Percentiles rank a stretch among this genome's conserved stretches.
Conservation (phyloP, 1,140 invertebrate genomes). For the Penaeus vannamei region DNA sequence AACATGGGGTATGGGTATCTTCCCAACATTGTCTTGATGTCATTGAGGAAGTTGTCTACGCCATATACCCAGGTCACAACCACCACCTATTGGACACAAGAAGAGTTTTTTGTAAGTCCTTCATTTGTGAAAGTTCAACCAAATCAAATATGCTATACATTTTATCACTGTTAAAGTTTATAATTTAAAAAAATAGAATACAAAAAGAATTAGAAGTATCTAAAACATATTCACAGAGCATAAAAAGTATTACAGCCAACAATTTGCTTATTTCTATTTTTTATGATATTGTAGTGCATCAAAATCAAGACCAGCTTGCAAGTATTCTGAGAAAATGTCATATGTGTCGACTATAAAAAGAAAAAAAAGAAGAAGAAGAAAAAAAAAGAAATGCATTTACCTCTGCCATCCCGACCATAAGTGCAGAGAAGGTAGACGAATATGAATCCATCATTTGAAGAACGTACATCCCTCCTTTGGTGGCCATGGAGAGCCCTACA, state of each 20-base stretch:
- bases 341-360: neutral
- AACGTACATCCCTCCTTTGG: conserved; percentile 68
- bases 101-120: neutral
- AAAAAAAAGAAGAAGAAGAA: neutral
- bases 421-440: conserved; percentile 88
- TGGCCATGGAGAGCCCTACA: conserved; percentile 67
- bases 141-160: no score
- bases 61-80: conserved; percentile 88
- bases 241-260: no score
- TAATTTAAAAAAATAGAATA: no score
- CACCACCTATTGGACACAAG: conserved; percentile 71
- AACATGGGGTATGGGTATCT: conserved; percentile 80
- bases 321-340: no score
- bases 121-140: no score
- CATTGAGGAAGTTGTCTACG: conserved; percentile 83
- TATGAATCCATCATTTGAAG: conserved; percentile 87
- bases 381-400: conserved; percentile 14
- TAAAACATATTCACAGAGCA: no score
- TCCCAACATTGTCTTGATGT: conserved; percentile 87
- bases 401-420: conserved; percentile 81
- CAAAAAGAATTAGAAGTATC: no score
- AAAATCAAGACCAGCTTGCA: no score
- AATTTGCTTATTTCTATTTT: no score
- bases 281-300: no score
- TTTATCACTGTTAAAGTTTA: no score